Percentiles rank a stretch among this genome's conserved stretches.
Evolutionary conservation across 2,797 vertebrate species (phyloP).

Genomic region (Todus mexicanus): DNA sequence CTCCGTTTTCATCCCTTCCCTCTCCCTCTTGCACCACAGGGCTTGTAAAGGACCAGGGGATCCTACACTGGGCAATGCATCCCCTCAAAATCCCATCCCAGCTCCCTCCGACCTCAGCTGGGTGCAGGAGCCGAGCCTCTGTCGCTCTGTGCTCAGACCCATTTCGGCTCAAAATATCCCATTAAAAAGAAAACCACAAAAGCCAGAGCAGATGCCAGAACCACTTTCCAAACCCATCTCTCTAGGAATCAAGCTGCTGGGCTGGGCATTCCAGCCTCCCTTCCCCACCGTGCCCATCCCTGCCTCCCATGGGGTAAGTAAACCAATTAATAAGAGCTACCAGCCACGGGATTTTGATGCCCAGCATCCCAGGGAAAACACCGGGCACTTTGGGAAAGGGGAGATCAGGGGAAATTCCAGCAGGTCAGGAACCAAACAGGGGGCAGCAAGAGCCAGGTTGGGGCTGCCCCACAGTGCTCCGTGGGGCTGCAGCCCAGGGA

Average conservation of each 20-base stretch:
- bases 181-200: background rate
- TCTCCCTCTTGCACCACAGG: background rate
- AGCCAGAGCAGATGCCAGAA: background rate
- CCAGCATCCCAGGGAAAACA: background rate
- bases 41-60: background rate
- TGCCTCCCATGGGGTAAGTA: background rate
- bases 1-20: background rate
- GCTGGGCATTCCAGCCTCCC: background rate
- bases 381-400: background rate
- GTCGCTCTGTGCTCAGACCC: fast-evolving
- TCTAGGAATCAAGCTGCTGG: background rate
- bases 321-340: background rate
- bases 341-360: background rate
- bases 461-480: background rate
- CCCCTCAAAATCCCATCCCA: background rate
- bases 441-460: background rate
- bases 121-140: background rate
- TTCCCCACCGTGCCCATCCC: background rate
- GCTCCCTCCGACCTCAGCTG: background rate
- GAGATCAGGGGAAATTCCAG: background rate
- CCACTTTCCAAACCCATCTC: background rate
- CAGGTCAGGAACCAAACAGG: background rate
- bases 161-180: background rate
- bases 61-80: background rate
- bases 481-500: background rate